Percentiles rank a stretch among this genome's conserved stretches.
phyloP scores from a whole-genome alignment of 2,888 invertebrate genomes.

The Heliconius aoede region DNA sequence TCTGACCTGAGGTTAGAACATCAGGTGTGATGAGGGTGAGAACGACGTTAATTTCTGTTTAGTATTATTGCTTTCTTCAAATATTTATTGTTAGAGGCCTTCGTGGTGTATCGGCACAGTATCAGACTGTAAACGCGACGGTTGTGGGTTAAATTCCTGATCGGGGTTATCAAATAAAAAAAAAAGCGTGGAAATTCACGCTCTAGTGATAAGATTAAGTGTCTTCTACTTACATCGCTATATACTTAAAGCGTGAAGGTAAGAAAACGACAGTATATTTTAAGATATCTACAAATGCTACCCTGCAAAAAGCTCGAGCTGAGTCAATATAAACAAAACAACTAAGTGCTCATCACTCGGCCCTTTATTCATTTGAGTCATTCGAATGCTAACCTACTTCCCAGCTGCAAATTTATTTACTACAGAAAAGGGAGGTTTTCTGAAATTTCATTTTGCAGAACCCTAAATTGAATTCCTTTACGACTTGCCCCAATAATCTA shows the following conservation, averaged over 20 bases:
- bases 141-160: not conserved
- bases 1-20: slow-evolving; percentile 27
- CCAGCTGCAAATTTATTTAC: slow-evolving; percentile 65
- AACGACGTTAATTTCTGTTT: not conserved
- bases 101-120: no score
- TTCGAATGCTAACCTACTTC: slow-evolving; percentile 55
- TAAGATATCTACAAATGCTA: not conserved
- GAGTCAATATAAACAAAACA: not conserved
- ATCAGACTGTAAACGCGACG: no score
- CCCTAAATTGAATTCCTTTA: slow-evolving; percentile 76
- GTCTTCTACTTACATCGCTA: not conserved
- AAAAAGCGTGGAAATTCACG: no score
- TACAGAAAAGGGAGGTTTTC: slow-evolving; percentile 64
- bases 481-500: slow-evolving; percentile 75
- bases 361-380: slow-evolving; percentile 18
- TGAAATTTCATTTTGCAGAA: slow-evolving; percentile 72
- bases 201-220: no score
- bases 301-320: not conserved
- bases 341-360: not conserved
- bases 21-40: slow-evolving; percentile 40
- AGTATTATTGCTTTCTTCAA: not conserved
- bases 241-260: no score
- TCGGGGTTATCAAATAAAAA: not conserved
- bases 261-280: no score
- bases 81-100: not conserved